phyloP scores from a whole-genome alignment of 2,797 vertebrate species.

The Pseudochaenichthys georgianus region DNA sequence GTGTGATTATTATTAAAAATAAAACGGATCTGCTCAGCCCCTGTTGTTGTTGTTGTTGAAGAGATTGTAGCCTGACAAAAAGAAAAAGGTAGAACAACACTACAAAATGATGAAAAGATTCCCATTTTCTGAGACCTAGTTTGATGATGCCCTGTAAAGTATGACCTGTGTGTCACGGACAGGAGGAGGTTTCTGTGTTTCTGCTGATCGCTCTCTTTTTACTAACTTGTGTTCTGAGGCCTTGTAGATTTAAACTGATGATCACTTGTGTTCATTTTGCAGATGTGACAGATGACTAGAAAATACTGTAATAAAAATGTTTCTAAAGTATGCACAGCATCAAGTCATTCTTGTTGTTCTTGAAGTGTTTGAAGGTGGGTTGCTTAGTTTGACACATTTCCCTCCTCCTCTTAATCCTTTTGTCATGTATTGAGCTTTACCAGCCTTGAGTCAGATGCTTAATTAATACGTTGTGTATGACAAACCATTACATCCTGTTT shows the following conservation, averaged over 20 bases:
- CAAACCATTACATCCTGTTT: too few relatives aligned
- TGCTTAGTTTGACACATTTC: neutral
- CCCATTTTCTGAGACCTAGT: neutral
- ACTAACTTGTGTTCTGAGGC: constrained; percentile 49
- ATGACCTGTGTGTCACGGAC: constrained; percentile 21
- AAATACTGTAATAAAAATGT: constrained; percentile 58
- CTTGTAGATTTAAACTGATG: constrained; percentile 44
- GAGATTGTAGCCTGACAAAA: neutral
- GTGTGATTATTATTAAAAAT: neutral
- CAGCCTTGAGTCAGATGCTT: too few relatives aligned
- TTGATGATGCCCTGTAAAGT: constrained; percentile 3
- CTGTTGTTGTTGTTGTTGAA: neutral
- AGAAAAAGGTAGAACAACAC: constrained; percentile 6
- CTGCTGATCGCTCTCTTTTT: constrained; percentile 5
- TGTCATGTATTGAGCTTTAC: neutral
- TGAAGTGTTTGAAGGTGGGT: neutral
- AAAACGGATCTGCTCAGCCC: neutral
- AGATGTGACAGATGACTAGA: constrained; percentile 24
- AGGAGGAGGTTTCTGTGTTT: constrained; percentile 22
- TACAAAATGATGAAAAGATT: constrained; percentile 14
- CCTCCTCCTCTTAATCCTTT: neutral
- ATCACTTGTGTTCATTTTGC: constrained; percentile 42
- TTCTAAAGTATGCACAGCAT: constrained; percentile 1
- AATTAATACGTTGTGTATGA: too few relatives aligned
- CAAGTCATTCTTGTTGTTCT: neutral